Base-by-base conservation (phyloP, 2,888 invertebrate genomes). In the Limnephilus auricula region DNA sequence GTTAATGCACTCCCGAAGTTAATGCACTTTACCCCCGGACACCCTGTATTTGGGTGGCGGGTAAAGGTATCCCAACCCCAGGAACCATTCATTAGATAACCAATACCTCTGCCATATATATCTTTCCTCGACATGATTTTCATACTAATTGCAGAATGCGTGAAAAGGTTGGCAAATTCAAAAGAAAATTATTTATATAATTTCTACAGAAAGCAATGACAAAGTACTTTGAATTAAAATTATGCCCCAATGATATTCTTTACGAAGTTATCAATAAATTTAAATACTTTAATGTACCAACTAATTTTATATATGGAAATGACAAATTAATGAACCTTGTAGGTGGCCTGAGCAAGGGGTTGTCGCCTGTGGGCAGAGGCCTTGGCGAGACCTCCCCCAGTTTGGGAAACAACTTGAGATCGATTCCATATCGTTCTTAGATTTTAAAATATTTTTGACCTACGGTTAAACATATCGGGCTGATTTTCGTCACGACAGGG, bases 381-480 rank as follows among this genome's bases (percentile, higher is more conserved):
- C 65, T 65, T 65, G 65, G 65, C 25, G 2, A 65, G 5, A 50
- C 50, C 50, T 50, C 50, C 50, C 50, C 45, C 15, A 2, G 18
- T 0, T 50, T 25, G 65, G 25, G 65, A 65, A 65, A 65, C 25
- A 65, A 65, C 65, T 9, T 65, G 65, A 50, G 30, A 85, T 85
- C 85, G 30, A 85, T 85, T 85, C 85, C 25, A 15, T 85, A 85
- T 50, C 85, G 85, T n/a, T 13, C 37, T 85, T 84, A 50, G 85
- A 85, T 85, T 85, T 84, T 84, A 30, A n/a, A 40, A 80, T 80
- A 80, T 80, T 31, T 80, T 80, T 15, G 65, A n/a, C 65, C 2
- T 9, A 65, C 9, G 4, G n/a, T 1, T 65, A n/a, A 65, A 65
- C 25, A n/a, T 65, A n/a, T 65, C 9, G n/a, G 9, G 25, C 25